Base-by-base conservation (phyloP, 2,797 vertebrate genomes). In the Eulemur rubriventer region DNA sequence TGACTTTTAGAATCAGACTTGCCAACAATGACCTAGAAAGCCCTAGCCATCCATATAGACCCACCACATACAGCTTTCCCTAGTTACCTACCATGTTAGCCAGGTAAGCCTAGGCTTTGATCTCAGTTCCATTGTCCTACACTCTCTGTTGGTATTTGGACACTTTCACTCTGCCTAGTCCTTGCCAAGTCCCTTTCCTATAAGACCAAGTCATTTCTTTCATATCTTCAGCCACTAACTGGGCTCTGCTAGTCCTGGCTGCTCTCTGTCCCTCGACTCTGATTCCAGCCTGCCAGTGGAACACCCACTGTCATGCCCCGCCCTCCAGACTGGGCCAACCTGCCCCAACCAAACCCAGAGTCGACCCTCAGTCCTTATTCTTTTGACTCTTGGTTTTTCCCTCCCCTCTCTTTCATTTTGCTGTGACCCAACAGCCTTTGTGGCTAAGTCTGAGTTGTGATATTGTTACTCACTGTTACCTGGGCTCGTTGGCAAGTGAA, bases 371-470 rank as follows among this genome's bases (percentile, higher is more conserved):
- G 30, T 55, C 13, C n/a, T 67, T 67, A 26, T 6, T 61, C 50
- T 80, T 79, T 63, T 41, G 30, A 82, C 30, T 76, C 43, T 52
- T 85, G 78, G 48, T 43, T 86, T 91, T 38, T 75, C 20, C 33
- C 24, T 52, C 30, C 2, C 1, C 18, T 94, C 9, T 52, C 2
- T 30, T 86, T 96, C 73, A 38, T 79, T 82, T 83, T 90, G 70
- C 80, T 93, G 46, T 59, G 72, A 69, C 9, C n/a, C 17, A 38
- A 13, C 28, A 84, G 75, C 20, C 33, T 83, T 76, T 61, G 20
- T 91, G 52, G 35, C 59, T 69, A 84, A 95, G 46, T 89, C 50
- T 50, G 61, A 82, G 17, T 89, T 67, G 30, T 57, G 50, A 73
- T 11, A 38, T 50, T 75, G 4, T 80, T 96, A 79, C 26, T 26